These are phyloP conservation scores for Acrobasis suavella DNA, from an alignment of 2,888 invertebrate genomes.

Conservation along the genomic window DNA sequence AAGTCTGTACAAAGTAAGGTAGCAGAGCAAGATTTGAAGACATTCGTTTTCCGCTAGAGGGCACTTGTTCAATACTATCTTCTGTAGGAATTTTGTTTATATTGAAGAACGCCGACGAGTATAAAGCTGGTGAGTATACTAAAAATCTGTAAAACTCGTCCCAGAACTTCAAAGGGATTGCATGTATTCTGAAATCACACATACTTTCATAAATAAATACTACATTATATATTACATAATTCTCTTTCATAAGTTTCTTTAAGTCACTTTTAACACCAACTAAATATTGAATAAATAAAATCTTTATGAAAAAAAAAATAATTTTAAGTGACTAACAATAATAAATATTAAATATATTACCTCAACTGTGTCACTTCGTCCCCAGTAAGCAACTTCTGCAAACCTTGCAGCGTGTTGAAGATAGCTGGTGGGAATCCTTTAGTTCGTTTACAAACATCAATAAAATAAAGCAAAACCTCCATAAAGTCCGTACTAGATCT, in stretches of 20 bases:
- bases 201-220: no score
- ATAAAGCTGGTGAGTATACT: slow-evolving; percentile 57
- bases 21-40: slow-evolving; percentile 63
- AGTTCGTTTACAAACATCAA: slow-evolving; percentile 42
- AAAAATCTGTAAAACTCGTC: slow-evolving; percentile 62
- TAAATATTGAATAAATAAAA: neutral
- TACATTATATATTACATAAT: no score
- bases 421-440: slow-evolving; percentile 60
- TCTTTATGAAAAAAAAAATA: no score
- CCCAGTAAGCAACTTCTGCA: slow-evolving; percentile 44
- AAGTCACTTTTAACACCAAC: neutral
- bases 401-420: slow-evolving; percentile 52
- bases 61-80: slow-evolving; percentile 46
- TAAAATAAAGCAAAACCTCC: slow-evolving; percentile 42
- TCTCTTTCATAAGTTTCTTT: no score
- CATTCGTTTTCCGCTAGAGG: slow-evolving; percentile 51
- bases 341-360: slow-evolving; percentile 40
- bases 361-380: slow-evolving; percentile 39
- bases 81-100: slow-evolving; percentile 37
- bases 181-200: slow-evolving; percentile 52
- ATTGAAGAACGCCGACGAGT: slow-evolving; percentile 58
- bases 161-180: slow-evolving; percentile 61
- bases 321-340: neutral
- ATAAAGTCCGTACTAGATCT: slow-evolving; percentile 24
- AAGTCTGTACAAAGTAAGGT: slow-evolving; percentile 61